Evolutionary conservation across 1,140 invertebrate genomes (phyloP).

Genomic region (Carposina sasakii): DNA sequence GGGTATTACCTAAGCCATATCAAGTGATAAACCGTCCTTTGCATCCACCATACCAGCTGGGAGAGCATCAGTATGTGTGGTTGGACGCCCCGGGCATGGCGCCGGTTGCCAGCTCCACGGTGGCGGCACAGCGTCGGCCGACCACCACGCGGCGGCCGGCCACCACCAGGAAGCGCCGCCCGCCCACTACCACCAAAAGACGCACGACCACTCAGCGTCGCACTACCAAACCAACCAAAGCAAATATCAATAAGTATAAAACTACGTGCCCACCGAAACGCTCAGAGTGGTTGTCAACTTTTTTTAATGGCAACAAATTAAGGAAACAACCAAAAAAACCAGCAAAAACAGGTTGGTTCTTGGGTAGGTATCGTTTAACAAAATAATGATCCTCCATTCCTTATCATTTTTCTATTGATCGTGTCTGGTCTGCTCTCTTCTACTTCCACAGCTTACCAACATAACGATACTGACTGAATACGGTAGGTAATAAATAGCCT

Average conservation of each 20-base stretch:
- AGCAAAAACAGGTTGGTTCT: slow-evolving; percentile 55
- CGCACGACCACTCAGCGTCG: slow-evolving; percentile 22
- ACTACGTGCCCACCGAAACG: slow-evolving; percentile 36
- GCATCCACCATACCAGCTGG: slow-evolving; percentile 13
- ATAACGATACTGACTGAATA: too few relatives aligned
- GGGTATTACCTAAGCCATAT: slow-evolving; percentile 10
- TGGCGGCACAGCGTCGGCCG: slow-evolving; percentile 21
- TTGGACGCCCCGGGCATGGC: slow-evolving; percentile 24
- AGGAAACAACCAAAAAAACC: slow-evolving; percentile 43
- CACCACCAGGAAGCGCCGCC: slow-evolving; percentile 21
- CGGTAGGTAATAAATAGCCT: too few relatives aligned
- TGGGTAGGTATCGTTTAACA: too few relatives aligned
- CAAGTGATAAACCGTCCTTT: slow-evolving; percentile 21
- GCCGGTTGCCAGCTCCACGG: slow-evolving; percentile 17
- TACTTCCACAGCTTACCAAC: too few relatives aligned
- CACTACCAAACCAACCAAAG: slow-evolving; percentile 34
- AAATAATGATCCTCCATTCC: too few relatives aligned
- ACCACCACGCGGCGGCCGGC: slow-evolving; percentile 12
- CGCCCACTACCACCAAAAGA: slow-evolving; percentile 24
- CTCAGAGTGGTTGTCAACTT: slow-evolving; percentile 43
- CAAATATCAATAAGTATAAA: slow-evolving; percentile 30
- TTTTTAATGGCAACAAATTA: slow-evolving; percentile 40
- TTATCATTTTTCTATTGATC: too few relatives aligned
- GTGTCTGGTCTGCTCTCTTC: too few relatives aligned
- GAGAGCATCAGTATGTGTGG: slow-evolving; percentile 36